Evolutionary conservation across 1,140 invertebrate species (phyloP).

Genomic region (Nasonia longicornis): DNA sequence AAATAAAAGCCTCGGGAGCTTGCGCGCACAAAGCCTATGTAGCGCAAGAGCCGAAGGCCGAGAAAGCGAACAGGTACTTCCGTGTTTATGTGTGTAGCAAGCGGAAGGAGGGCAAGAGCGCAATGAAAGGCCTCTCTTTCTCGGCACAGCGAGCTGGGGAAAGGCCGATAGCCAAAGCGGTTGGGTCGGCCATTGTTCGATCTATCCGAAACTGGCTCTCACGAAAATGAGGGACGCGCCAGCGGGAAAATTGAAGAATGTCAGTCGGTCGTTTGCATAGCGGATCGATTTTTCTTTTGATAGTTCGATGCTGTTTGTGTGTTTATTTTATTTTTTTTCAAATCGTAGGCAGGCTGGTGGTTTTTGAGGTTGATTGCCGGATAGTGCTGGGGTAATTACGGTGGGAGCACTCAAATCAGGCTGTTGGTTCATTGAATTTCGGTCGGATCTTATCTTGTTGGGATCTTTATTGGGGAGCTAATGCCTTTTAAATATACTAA

Average conservation of each 20-base stretch:
- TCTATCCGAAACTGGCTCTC: slow-evolving; percentile 21
- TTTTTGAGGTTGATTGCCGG: too few relatives aligned
- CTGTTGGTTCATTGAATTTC: too few relatives aligned
- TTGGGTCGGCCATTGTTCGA: slow-evolving; percentile 31
- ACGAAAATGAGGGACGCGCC: slow-evolving; percentile 35
- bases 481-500: too few relatives aligned
- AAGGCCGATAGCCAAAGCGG: slow-evolving; percentile 30
- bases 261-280: background rate
- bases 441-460: too few relatives aligned
- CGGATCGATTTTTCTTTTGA: slow-evolving; percentile 20
- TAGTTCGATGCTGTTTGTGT: background rate
- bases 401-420: too few relatives aligned
- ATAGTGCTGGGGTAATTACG: too few relatives aligned
- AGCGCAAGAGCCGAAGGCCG: background rate
- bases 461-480: too few relatives aligned
- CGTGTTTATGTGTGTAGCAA: slow-evolving; percentile 11
- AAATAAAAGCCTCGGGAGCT: too few relatives aligned
- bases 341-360: too few relatives aligned
- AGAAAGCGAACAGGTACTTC: background rate
- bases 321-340: background rate
- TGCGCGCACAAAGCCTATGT: background rate
- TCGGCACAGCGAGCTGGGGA: background rate
- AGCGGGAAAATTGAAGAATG: slow-evolving; percentile 34
- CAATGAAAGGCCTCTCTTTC: slow-evolving; percentile 34
- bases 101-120: slow-evolving; percentile 17